Conservation (phyloP, 2,888 invertebrate species). For the Dendrolimus pini region DNA sequence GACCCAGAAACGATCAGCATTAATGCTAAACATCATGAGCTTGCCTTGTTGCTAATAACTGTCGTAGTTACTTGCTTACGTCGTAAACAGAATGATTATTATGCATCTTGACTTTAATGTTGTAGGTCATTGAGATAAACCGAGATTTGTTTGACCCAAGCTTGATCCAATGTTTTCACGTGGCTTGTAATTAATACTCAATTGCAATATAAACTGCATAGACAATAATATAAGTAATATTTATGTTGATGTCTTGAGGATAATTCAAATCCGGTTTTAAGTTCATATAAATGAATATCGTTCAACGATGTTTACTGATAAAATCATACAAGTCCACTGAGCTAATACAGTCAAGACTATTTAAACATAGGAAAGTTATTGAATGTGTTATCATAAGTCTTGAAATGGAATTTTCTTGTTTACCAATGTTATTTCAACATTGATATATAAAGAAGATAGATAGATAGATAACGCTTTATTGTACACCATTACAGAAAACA, state of each 20-base stretch:
- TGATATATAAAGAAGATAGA: no score
- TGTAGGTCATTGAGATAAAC: constrained; percentile 47
- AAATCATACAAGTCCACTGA: background rate
- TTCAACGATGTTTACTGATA: no score
- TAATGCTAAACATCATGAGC: background rate
- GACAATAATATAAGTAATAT: background rate
- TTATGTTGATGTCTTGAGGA: constrained; percentile 1
- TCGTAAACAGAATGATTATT: constrained; percentile 1
- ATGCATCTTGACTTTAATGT: constrained; percentile 42
- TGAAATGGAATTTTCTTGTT: no score
- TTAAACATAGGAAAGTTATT: background rate
- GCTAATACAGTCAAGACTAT: background rate
- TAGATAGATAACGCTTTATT: no score
- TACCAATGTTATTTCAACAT: no score
- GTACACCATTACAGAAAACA: no score
- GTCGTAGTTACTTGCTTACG: background rate
- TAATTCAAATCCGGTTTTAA: constrained; percentile 11
- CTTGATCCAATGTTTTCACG: constrained; percentile 22
- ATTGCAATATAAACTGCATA: constrained; percentile 15
- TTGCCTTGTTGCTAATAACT: background rate
- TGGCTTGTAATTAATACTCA: constrained; percentile 4
- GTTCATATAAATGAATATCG: background rate
- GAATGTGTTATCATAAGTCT: no score
- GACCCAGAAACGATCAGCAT: background rate
- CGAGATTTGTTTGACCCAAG: constrained; percentile 33